These are phyloP conservation scores for Tringa solitaria DNA, from an alignment of 2,113 vertebrate genomes.

Conservation along the genomic window DNA sequence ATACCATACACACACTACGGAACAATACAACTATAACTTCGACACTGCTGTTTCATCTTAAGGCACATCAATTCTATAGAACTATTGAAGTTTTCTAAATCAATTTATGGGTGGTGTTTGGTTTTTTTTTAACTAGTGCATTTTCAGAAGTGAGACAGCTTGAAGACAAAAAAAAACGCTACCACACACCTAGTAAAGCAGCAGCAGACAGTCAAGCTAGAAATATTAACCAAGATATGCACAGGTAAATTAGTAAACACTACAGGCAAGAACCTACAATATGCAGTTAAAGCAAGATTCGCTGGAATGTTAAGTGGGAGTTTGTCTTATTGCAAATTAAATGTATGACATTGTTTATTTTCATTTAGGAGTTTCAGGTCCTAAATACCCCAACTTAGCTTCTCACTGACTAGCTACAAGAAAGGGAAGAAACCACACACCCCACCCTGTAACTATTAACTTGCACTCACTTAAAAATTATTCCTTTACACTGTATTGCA, in stretches of 20 bases:
- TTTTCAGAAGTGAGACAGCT: not conserved
- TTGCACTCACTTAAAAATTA: fast-evolving
- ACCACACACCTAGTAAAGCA: not conserved
- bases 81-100: fast-evolving
- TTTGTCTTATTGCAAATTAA: not conserved
- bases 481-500: not conserved
- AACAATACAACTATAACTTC: fast-evolving
- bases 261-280: not conserved
- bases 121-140: not conserved
- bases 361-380: not conserved
- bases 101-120: no score
- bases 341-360: not conserved
- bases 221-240: not conserved
- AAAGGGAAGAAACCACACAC: not conserved
- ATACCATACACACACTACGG: fast-evolving
- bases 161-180: not conserved
- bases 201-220: not conserved
- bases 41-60: not conserved
- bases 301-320: not conserved
- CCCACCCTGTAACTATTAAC: not conserved
- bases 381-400: not conserved
- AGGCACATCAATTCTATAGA: fast-evolving
- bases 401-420: not conserved
- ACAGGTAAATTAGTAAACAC: not conserved
- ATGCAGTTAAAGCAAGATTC: not conserved